Evolutionary conservation across 2,113 vertebrate genomes (phyloP).

Genomic region (Sorex fumeus): DNA sequence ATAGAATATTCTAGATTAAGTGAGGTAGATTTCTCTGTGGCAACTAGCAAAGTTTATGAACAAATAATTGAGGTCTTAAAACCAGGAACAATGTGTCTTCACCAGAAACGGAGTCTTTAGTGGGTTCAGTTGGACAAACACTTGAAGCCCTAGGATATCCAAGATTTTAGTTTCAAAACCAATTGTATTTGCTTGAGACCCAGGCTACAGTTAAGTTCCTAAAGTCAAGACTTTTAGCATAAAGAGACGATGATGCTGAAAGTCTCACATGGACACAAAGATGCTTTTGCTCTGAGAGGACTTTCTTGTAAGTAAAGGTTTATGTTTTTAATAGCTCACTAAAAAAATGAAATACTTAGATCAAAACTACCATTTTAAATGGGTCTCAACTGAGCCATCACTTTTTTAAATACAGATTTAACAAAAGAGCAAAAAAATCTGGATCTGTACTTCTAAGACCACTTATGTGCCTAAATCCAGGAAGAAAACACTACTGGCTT

Average conservation of each 20-base stretch:
- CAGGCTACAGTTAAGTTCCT: background rate
- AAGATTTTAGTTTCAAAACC: background rate
- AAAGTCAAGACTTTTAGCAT: background rate
- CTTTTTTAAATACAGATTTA: background rate
- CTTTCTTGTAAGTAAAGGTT: background rate
- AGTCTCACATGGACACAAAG: background rate
- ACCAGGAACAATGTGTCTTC: background rate
- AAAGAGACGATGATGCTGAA: background rate
- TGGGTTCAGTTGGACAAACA: background rate
- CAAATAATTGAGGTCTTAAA: too few species aligned
- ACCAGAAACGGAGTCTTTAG: background rate
- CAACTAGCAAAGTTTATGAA: background rate
- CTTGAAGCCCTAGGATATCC: background rate
- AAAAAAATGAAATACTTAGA: background rate
- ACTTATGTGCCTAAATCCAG: background rate
- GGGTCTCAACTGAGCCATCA: background rate
- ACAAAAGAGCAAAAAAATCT: conserved; percentile 36
- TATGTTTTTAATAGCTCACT: background rate
- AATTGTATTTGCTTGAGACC: background rate
- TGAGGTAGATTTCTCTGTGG: background rate
- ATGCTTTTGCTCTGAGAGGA: background rate
- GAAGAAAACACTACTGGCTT: background rate
- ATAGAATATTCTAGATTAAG: background rate
- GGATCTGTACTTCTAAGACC: conserved; percentile 17
- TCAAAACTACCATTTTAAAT: background rate